These are phyloP conservation scores for Nesidiocoris tenuis DNA, from an alignment of 2,888 invertebrate genomes.

Conservation along the genomic window DNA sequence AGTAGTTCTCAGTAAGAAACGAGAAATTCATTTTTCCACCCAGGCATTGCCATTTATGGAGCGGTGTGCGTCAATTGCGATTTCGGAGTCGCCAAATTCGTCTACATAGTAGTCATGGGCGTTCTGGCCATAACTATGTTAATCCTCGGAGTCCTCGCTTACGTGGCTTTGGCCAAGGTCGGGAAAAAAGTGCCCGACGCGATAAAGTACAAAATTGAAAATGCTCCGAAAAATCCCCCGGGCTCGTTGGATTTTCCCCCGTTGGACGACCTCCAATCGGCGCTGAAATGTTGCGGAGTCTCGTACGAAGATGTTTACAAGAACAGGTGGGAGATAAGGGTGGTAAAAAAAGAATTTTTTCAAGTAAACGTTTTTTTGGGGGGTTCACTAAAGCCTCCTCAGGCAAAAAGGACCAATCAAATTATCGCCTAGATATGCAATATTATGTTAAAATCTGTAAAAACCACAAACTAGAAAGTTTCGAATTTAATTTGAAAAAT, in stretches of 20 bases:
- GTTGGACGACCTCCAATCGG: neutral
- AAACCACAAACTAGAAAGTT: too few relatives aligned
- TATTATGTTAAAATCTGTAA: too few relatives aligned
- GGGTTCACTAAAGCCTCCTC: too few relatives aligned
- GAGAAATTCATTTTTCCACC: too few relatives aligned
- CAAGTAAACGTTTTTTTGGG: too few relatives aligned
- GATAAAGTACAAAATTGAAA: neutral
- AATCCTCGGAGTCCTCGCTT: neutral
- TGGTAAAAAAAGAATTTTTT: too few relatives aligned
- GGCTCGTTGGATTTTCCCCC: neutral
- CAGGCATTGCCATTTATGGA: neutral
- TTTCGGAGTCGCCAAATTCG: neutral
- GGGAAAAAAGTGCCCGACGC: neutral
- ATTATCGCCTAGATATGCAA: too few relatives aligned
- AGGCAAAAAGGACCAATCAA: too few relatives aligned
- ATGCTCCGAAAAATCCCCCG: neutral
- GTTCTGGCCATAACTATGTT: neutral
- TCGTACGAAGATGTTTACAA: neutral
- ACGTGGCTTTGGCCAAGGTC: neutral
- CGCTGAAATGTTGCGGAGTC: neutral
- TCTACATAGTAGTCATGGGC: neutral
- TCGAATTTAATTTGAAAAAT: too few relatives aligned
- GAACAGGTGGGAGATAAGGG: neutral
- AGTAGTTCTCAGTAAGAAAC: too few relatives aligned
- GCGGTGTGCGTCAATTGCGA: neutral